Base-by-base conservation (phyloP, 37 sponge, comb jelly and placozoan species). In the Tethya wilhelma region DNA sequence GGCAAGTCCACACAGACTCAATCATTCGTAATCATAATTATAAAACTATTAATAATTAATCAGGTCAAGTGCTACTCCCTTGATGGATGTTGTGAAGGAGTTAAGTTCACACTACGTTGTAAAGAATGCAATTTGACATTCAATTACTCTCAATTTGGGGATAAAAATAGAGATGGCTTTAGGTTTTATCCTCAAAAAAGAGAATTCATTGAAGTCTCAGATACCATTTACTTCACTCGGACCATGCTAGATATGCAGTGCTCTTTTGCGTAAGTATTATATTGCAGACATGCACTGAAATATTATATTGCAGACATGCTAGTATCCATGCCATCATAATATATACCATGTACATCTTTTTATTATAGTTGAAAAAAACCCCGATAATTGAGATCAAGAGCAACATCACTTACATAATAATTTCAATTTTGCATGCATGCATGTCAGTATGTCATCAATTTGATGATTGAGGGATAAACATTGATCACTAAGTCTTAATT, bases 191-290 rank as follows among this genome's bases (percentile, higher is more conserved):
- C 56, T 56, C 14, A 33, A 11, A 25, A 30, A 38, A 29, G 63
- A 49, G 58, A 30, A 55, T 42, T 40, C 3, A 59, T 79, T 17
- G 80, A 79, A 79, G 80, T 46, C 23, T 57, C 80, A 28, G 80
- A 79, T 20, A 46, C 56, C 23, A 39, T 68, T 20, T 79, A 55
- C 29, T 79, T 79, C 68, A 38, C 40, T 38, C 36, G 80, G 17
- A 25, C 44, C 23, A 23, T 78, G 64, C 34, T 78, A 32, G 46
- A 78, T 29, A 42, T 63, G 56, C 78, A 78, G 78, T 78, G 78
- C 34, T 45, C 46, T 42, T 66, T 78, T 44, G 78, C 78, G 78
- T 78, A 78, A 78, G 78, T 63, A 62, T 26, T n/a, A 62, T 14
- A n/a, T 26, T 62, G 9, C 22, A n/a, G 63, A n/a, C n/a, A n/a